These are phyloP conservation scores for Epirrhoe tristata DNA, from an alignment of 2,888 invertebrate genomes.

Conservation along the genomic window DNA sequence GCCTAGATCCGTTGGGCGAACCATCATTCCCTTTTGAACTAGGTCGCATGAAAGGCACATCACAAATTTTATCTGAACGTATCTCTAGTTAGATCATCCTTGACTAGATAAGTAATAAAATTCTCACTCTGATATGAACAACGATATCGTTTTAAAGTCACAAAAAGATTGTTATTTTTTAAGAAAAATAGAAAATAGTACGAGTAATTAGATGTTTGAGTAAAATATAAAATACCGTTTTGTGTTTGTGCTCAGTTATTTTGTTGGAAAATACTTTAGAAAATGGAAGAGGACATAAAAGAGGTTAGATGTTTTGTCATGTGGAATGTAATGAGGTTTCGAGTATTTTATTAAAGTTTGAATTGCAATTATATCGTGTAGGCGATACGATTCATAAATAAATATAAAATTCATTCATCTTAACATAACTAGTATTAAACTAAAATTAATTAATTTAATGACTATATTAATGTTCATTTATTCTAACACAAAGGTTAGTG, in stretches of 20 bases:
- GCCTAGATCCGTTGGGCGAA: no score
- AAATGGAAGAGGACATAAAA: constrained; percentile 17
- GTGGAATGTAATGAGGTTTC: background rate
- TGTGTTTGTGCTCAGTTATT: background rate
- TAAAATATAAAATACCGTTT: background rate
- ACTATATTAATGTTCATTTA: constrained; percentile 22
- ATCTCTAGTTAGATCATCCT: constrained; percentile 53
- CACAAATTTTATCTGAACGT: constrained; percentile 43
- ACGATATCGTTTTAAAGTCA: constrained; percentile 9
- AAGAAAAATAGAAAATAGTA: background rate
- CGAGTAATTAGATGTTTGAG: no score
- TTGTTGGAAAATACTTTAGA: background rate
- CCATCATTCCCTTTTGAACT: constrained; percentile 29
- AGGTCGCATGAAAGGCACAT: constrained; percentile 43
- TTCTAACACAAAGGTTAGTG: constrained; percentile 57
- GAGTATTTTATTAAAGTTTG: background rate
- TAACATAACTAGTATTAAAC: background rate
- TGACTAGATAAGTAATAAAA: constrained; percentile 41
- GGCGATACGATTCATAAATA: background rate
- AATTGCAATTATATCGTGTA: background rate
- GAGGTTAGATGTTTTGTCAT: constrained; percentile 14
- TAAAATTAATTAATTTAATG: background rate
- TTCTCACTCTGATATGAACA: constrained; percentile 35
- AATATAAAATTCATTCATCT: background rate
- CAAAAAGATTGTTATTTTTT: background rate